Base-by-base conservation (phyloP, 2,888 invertebrate genomes). In the Octonoba sinensis region DNA sequence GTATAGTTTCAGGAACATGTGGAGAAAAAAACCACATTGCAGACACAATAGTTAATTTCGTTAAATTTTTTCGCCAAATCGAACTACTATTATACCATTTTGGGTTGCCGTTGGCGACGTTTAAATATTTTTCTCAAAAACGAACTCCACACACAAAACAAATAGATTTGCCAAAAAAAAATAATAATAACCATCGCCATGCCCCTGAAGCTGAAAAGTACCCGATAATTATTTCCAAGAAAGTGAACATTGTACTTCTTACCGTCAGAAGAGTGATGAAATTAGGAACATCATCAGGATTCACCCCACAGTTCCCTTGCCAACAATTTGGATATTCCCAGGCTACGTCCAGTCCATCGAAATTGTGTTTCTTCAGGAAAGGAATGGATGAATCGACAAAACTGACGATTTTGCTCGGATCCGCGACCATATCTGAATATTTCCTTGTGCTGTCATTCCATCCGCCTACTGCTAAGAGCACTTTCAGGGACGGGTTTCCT, bases 401-500 rank as follows among this genome's bases (percentile, higher is more conserved):
- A 51, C 89, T 89, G 1, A 90, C 90, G 84, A 94, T 90, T 4
- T 91, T 91, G 51, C 91, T 89, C 0, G 91, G 89, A 87, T 90
- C 90, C 67, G 92, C 91, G 0, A 95, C 94, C 36, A 96, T 88
- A 67, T 91, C 89, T 22, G 92, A 92, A 90, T 94, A 94, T 87
- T 96, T 96, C 88, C 91, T 91, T 0, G 93, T 91, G 0, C 96
- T 96, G 88, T 97, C 96, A 0, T 96, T 96, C 96, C 97, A 97
- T 1, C 97, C 97, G 16, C 97, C 97, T 71, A 97, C 88, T 1
- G 95, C 95, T 46, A 97, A 90, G 3, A 94, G 90, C 0, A 94
- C 92, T 87, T 96, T 96, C 49, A 95, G 90, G 0, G 95, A 94
- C 0, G 88, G 87, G 70, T 88, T 87, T 86, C 93, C 92, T 49